Base-by-base conservation (phyloP, 1,140 invertebrate species). In the Pogonomyrmex californicus region DNA sequence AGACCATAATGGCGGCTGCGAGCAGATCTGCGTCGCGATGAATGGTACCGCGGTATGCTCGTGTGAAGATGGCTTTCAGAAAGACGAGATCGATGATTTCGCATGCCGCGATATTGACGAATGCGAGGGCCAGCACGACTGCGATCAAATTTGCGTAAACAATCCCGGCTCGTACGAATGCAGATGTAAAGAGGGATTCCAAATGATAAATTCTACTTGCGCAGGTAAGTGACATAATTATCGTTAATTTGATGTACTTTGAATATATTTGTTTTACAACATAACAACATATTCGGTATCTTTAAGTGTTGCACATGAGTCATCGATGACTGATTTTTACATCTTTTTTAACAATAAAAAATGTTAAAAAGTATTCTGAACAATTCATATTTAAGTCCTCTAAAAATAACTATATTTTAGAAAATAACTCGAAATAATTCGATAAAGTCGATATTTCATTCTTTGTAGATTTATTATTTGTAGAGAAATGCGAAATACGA, bases 151-250 rank as follows among this genome's bases (percentile, higher is more conserved):
- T 60, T 98, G 98, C 93, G 95, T 97, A 63, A 98, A 99, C 93
- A 96, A 97, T 12, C 96, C 97, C 75, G 98, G 98, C 0, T 97
- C 97, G 14, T 98, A 97, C 94, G 95, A 96, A 38, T 99, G 98
- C 93, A 94, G 96, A 71, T 98, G 98, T 92, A 96, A 92, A 2
- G 95, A 95, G 4, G 97, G 97, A 23, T 94, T 96, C 23, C 63
- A 66, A 47, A 77, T 70, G 58, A 78, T 1, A 62, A 91, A 93
- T 56, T 88, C 83, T 4, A 87, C 88, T 0, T 94, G 93, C 41
- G 47, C 90, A n/a, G 93, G 93, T 94, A 73, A 87, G 93, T 88
- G n/a, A 51, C 2, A 14, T 14, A 30, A 77, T 0, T 36, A 6
- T 3, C 36, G 12, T n/a, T 23, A 41, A 66, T 66, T 51, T 23